phyloP scores from a whole-genome alignment of 1,140 invertebrate species.

The Heliconius congener region DNA sequence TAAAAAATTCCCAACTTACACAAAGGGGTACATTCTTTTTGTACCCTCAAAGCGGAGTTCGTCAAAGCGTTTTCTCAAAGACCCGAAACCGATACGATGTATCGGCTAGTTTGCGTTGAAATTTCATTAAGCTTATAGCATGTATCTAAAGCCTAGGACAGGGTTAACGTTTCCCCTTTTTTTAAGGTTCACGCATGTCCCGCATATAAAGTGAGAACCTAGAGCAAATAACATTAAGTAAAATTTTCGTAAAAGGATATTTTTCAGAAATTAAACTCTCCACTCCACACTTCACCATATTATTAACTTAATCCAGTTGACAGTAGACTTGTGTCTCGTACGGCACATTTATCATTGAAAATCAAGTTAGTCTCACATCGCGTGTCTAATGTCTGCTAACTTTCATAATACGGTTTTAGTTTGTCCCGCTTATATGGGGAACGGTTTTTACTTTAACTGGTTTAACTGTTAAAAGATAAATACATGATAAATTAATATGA shows the following conservation, averaged over 20 bases:
- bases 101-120: constrained; percentile 35
- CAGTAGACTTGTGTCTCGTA: constrained; percentile 49
- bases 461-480: neutral
- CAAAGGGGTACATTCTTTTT: constrained; percentile 35
- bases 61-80: constrained; percentile 37
- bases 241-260: no score
- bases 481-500: neutral
- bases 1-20: constrained; percentile 28
- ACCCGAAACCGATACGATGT: constrained; percentile 32
- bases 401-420: constrained; percentile 30
- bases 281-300: constrained; percentile 49
- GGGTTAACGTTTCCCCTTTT: neutral
- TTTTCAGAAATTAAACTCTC: constrained; percentile 55
- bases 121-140: constrained; percentile 34
- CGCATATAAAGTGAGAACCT: neutral
- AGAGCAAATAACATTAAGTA: no score
- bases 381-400: constrained; percentile 28
- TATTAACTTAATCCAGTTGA: constrained; percentile 59
- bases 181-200: neutral
- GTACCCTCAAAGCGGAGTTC: constrained; percentile 34
- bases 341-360: constrained; percentile 45
- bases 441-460: neutral
- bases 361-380: constrained; percentile 33
- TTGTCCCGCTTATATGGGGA: neutral
- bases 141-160: constrained; percentile 20